Base-by-base conservation (phyloP, 2,888 invertebrate species). In the Shargacucullia verbasci region DNA sequence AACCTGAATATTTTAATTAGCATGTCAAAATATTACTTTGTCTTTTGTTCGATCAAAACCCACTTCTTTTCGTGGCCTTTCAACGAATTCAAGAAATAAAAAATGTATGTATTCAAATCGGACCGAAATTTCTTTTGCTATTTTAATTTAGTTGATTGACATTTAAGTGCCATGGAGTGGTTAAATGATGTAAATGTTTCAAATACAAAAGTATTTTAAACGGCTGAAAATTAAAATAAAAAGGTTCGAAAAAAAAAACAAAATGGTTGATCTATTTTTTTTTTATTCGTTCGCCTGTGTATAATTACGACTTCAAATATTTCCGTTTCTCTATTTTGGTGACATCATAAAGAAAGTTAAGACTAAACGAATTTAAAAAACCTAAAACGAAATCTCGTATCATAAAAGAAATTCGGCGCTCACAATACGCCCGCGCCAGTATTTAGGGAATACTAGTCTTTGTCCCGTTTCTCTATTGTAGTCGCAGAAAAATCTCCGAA, bases 51-150 rank as follows among this genome's bases (percentile, higher is more conserved):
- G 45, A 45, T 72, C 59, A 63, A 65, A 70, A 78, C 67, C 52
- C 64, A 46, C 46, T 45, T 62, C n/a, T n/a, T 55, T 46, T 25
- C n/a, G 12, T 4, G 37, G 44, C 60, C 50, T 62, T 58, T 50
- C 40, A 54, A 63, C 47, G 49, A 71, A 70, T 52, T 56, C 37
- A 20, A 35, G 47, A 48, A 53, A 75, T 66, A 58, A 74, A 69
- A 78, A 70, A 76, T 70, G 56, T 74, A 76, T 74, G 61, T 79
- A 78, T 78, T 77, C 73, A 73, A 78, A 80, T 76, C 71, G 61
- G 50, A 59, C 73, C 56, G 63, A 56, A 65, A 52, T 69, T 67
- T 46, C 57, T 53, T 74, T 59, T 62, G 41, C 34, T 52, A 27
- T 70, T 58, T 66, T 61, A 48, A 69, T 59, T 73, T 59, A 59